phyloP scores from a whole-genome alignment of 2,797 vertebrate species.

The Lagodon rhomboides region DNA sequence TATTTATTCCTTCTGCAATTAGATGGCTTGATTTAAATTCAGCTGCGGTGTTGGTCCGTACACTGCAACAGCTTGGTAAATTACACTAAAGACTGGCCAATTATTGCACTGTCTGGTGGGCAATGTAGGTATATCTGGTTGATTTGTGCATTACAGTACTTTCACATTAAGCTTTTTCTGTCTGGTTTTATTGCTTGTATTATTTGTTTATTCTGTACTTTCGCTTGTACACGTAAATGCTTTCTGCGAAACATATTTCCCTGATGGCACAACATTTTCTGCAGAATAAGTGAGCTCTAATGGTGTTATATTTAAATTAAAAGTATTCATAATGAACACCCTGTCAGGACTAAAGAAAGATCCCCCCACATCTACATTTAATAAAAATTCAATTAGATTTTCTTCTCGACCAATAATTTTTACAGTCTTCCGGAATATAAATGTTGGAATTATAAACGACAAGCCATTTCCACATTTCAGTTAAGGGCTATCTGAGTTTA shows the following conservation, averaged over 20 bases:
- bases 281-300: background rate
- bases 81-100: slow-evolving; percentile 36
- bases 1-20: slow-evolving; percentile 43
- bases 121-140: slow-evolving; percentile 9
- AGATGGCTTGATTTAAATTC: slow-evolving; percentile 53
- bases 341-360: background rate
- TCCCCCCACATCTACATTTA: slow-evolving; percentile 9
- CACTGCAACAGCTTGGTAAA: slow-evolving; percentile 31
- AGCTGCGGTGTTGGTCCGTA: slow-evolving; percentile 17
- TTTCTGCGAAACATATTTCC: background rate
- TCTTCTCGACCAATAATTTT: background rate
- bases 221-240: background rate
- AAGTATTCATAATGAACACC: background rate
- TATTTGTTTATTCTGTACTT: background rate
- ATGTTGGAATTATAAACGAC: background rate
- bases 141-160: background rate
- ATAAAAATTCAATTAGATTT: background rate
- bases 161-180: background rate
- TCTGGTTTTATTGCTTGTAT: slow-evolving; percentile 1
- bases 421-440: background rate
- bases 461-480: background rate
- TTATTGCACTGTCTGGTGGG: slow-evolving; percentile 48
- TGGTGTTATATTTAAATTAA: background rate
- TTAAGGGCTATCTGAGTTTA: background rate
- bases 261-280: background rate